These are phyloP conservation scores for Ciona savignyi DNA, from an alignment of 23 tunicate genomes.

Conservation along the genomic window DNA sequence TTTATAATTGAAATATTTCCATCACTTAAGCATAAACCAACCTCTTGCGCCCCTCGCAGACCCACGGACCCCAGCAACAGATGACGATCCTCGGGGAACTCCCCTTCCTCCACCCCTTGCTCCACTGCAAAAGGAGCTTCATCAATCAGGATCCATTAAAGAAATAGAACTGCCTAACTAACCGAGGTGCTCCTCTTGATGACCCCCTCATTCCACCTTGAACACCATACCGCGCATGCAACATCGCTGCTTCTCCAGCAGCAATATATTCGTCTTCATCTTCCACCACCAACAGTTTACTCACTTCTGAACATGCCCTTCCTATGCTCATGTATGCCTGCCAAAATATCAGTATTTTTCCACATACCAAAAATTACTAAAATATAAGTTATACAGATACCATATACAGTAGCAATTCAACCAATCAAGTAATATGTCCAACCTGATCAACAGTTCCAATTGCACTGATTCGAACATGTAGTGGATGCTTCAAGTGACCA, in stretches of 20 bases:
- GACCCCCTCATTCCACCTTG: neutral
- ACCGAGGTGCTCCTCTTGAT: constrained; percentile 8
- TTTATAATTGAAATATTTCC: too few relatives aligned
- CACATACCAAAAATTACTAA: too few relatives aligned
- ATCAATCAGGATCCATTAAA: neutral
- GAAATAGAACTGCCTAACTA: neutral
- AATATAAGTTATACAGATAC: too few relatives aligned
- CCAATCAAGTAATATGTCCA: neutral
- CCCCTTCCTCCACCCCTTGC: constrained; percentile 20
- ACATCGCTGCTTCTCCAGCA: constrained; percentile 17
- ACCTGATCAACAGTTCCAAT: constrained; percentile 73
- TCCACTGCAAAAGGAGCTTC: neutral
- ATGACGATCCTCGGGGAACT: neutral
- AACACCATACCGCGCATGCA: neutral
- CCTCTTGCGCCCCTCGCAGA: constrained; percentile 17
- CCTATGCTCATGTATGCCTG: constrained; percentile 62
- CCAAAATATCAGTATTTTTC: neutral
- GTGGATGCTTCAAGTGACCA: constrained; percentile 60
- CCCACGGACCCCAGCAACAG: constrained; percentile 14
- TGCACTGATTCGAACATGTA: constrained; percentile 64
- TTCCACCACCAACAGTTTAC: constrained; percentile 58
- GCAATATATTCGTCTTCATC: constrained; percentile 35
- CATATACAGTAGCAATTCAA: too few relatives aligned
- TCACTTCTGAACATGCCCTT: constrained; percentile 54
- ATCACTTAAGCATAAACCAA: neutral